phyloP scores from a whole-genome alignment of 2,113 vertebrate species.

The Zapornia atra region DNA sequence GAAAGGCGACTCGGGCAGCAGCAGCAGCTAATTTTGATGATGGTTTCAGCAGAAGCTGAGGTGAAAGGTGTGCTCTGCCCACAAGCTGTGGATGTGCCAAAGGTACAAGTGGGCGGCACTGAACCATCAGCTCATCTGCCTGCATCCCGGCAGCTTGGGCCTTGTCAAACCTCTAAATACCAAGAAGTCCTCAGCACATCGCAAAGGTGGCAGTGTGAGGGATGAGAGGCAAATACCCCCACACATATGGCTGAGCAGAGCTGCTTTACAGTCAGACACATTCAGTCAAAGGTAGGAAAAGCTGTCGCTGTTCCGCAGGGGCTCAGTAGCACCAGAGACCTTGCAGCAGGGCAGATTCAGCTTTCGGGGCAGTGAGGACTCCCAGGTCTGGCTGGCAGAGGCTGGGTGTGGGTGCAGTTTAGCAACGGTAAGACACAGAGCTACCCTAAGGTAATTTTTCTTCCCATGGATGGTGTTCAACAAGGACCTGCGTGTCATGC shows the following conservation, averaged over 20 bases:
- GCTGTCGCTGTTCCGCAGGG: accelerated
- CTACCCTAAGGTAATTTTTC: not conserved
- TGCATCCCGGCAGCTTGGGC: not conserved
- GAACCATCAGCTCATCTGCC: accelerated
- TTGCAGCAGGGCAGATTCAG: not conserved
- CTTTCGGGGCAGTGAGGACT: accelerated
- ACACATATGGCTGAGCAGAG: not conserved
- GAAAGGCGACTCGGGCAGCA: not conserved
- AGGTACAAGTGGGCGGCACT: not conserved
- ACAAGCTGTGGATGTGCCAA: not conserved
- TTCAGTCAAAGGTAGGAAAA: not conserved
- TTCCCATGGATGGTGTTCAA: not conserved
- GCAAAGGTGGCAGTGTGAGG: not conserved
- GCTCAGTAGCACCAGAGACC: not conserved
- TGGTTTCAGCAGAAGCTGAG: not conserved
- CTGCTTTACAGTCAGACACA: not conserved
- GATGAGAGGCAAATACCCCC: not conserved
- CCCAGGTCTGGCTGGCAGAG: not conserved
- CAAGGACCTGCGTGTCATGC: not conserved
- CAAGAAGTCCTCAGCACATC: not conserved
- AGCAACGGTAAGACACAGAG: not conserved
- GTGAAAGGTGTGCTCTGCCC: not conserved
- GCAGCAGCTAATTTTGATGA: not conserved
- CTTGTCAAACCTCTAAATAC: not conserved
- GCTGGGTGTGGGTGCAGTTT: accelerated